Evolutionary conservation across 2,797 vertebrate species (phyloP).

Genomic region (Orestias chungarensis): DNA sequence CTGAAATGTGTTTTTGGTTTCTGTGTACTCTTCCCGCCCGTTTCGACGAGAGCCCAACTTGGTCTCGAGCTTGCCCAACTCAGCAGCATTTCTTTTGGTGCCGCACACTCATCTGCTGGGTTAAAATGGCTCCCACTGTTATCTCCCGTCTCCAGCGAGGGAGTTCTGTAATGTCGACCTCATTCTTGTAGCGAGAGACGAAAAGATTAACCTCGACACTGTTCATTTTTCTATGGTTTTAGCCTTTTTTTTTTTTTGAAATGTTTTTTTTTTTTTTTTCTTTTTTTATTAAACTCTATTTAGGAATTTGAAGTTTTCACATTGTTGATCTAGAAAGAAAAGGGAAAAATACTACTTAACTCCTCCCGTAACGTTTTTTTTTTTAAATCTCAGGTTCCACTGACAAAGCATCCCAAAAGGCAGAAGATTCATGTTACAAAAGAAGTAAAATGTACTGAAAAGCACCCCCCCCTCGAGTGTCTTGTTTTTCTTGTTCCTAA

Average conservation of each 20-base stretch:
- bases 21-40: conserved; percentile 14
- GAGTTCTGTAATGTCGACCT: conserved; percentile 63
- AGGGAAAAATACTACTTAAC: conserved; percentile 60
- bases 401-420: conserved; percentile 80
- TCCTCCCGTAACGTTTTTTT: conserved; percentile 77
- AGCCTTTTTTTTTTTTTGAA: conserved; percentile 68
- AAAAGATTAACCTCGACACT: conserved; percentile 76
- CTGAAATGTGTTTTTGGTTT: conserved; percentile 49
- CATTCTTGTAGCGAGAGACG: conserved; percentile 66
- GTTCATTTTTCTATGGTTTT: conserved; percentile 65
- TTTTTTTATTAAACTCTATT: conserved; percentile 62
- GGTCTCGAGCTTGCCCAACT: conserved; percentile 36
- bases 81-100: conserved; percentile 44
- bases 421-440: conserved; percentile 82
- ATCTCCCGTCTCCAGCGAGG: conserved; percentile 68
- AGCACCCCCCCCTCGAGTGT: conserved; percentile 61
- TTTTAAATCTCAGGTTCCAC: conserved; percentile 87
- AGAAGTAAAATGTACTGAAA: conserved; percentile 81
- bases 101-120: conserved; percentile 51
- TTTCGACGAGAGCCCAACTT: conserved; percentile 32
- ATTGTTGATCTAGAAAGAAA: conserved; percentile 63
- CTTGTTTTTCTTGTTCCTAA: conserved; percentile 58
- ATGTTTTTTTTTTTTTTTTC: conserved; percentile 54
- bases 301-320: conserved; percentile 66
- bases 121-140: conserved; percentile 72